Evolutionary conservation across 2,113 vertebrate genomes (phyloP).

Genomic region (Capricornis sumatraensis): DNA sequence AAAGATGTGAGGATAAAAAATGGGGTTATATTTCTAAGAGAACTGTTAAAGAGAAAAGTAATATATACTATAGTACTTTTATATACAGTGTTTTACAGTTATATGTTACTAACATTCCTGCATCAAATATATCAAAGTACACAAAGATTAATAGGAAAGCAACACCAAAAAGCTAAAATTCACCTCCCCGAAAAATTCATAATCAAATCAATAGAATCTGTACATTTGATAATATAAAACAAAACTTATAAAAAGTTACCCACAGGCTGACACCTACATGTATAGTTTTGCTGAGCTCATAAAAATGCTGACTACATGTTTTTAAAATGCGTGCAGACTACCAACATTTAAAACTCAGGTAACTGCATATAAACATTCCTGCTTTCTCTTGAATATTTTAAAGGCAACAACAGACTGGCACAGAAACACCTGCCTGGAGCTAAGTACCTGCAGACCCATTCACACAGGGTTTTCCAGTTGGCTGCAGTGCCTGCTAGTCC

Average conservation of each 20-base stretch:
- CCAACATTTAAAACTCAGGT: slow-evolving; percentile 26
- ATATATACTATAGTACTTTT: background rate
- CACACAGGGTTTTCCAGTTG: background rate
- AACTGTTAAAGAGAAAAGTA: slow-evolving; percentile 13
- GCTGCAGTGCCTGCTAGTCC: background rate
- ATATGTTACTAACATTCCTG: background rate
- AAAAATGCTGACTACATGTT: background rate
- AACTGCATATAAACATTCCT: background rate
- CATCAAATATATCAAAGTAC: background rate
- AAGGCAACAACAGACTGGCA: background rate
- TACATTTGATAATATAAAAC: background rate
- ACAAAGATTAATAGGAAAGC: background rate
- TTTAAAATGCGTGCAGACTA: background rate
- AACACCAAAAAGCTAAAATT: slow-evolving; percentile 21
- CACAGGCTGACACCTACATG: background rate
- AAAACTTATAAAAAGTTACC: slow-evolving; percentile 27
- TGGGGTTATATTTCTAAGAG: background rate
- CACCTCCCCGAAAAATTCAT: background rate
- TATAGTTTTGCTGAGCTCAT: background rate
- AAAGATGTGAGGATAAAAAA: background rate
- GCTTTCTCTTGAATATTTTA: background rate
- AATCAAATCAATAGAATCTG: slow-evolving; percentile 11
- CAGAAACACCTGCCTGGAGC: background rate
- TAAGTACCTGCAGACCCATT: background rate
- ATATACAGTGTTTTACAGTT: background rate